phyloP scores from a whole-genome alignment of 92 coral and sea anemone genomes.

The Palythoa grandiflora region DNA sequence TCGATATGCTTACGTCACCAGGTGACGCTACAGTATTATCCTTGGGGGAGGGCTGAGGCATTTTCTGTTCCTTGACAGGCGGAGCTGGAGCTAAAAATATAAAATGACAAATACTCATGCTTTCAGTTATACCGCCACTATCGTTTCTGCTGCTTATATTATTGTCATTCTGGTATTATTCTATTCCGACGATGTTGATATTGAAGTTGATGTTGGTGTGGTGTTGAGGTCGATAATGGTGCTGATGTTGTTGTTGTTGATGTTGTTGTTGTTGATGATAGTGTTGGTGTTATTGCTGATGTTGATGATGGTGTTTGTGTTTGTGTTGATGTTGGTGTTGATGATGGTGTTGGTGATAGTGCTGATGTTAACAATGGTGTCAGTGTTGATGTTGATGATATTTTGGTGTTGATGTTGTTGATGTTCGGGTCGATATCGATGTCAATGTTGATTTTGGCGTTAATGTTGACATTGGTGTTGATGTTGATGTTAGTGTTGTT shows the following conservation, averaged over 20 bases:
- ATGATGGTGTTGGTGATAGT: neutral
- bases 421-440: neutral
- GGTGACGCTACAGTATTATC: slow-evolving; percentile 56
- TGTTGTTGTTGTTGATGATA: neutral
- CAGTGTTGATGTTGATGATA: neutral
- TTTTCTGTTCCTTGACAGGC: slow-evolving; percentile 37
- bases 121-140: neutral
- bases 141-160: neutral
- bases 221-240: neutral
- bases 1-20: slow-evolving; percentile 68
- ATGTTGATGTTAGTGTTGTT: neutral
- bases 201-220: neutral
- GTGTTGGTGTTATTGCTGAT: too few relatives aligned
- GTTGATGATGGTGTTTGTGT: neutral
- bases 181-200: neutral
- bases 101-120: neutral
- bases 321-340: neutral
- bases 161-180: neutral
- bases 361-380: neutral
- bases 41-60: slow-evolving; percentile 23
- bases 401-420: neutral
- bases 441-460: neutral
- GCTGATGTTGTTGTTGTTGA: neutral
- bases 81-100: slow-evolving; percentile 19
- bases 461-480: neutral